Conservation (phyloP, 2,888 invertebrate species). For the Eupeodes luniger region DNA sequence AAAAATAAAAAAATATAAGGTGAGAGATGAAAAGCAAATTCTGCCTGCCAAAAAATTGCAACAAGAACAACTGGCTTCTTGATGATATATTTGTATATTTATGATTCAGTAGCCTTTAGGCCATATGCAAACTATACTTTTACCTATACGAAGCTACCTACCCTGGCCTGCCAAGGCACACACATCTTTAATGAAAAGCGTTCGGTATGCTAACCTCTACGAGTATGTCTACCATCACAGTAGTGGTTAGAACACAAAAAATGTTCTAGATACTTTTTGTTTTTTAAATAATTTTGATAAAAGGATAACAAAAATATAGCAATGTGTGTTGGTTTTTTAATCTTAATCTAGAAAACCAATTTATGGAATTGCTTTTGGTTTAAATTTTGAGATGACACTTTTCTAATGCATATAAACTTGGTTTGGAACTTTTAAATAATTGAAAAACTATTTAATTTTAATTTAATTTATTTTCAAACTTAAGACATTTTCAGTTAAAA, state of each 20-base stretch:
- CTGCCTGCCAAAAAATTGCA: conserved; percentile 21
- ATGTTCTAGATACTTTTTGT: not conserved
- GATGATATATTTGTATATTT: conserved; percentile 15
- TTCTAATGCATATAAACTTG: too few species aligned
- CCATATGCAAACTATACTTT: not conserved
- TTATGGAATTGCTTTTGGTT: not conserved
- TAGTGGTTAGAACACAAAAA: not conserved
- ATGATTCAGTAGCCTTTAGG: not conserved
- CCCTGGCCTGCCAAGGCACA: too few species aligned
- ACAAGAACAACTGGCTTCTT: conserved; percentile 42
- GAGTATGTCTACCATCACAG: too few species aligned
- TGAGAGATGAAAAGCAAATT: conserved; percentile 13
- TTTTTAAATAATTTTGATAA: not conserved
- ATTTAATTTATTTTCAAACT: too few species aligned
- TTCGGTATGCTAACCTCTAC: not conserved
- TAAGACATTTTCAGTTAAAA: too few species aligned
- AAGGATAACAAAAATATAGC: not conserved
- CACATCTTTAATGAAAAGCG: conserved; percentile 11
- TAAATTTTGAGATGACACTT: not conserved
- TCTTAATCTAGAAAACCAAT: conserved; percentile 8
- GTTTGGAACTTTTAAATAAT: too few species aligned
- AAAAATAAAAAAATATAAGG: conserved; percentile 18
- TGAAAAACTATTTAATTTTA: too few species aligned
- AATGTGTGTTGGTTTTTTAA: not conserved
- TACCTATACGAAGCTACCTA: too few species aligned